phyloP scores from a whole-genome alignment of 2,113 vertebrate species.

The Astur gentilis region DNA sequence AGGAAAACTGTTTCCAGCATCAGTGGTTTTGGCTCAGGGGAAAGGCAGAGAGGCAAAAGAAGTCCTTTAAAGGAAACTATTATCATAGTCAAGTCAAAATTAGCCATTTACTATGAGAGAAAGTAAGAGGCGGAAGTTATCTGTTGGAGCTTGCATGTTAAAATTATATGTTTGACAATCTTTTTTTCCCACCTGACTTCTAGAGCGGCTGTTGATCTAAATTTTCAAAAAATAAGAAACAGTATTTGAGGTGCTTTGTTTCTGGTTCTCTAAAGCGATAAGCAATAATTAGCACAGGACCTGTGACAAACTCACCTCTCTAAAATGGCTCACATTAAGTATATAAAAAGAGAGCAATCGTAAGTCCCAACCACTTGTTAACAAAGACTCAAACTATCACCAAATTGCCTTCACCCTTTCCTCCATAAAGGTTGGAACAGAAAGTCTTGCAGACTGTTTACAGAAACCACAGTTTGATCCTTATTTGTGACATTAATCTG shows the following conservation, averaged over 20 bases:
- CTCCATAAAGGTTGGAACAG: neutral
- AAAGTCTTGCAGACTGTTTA: neutral
- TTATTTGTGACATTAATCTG: neutral
- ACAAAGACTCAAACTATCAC: neutral
- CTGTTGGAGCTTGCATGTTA: neutral
- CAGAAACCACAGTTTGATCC: neutral
- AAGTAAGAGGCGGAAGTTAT: neutral
- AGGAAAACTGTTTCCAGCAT: neutral
- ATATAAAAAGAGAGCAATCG: neutral
- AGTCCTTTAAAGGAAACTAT: constrained; percentile 27
- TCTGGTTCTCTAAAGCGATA: neutral
- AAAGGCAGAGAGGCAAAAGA: neutral
- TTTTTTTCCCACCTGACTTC: neutral
- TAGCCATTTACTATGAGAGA: neutral
- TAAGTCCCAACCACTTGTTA: neutral
- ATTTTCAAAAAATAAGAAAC: neutral
- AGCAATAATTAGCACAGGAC: neutral
- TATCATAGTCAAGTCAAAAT: neutral
- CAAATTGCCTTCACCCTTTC: neutral
- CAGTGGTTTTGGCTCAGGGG: neutral
- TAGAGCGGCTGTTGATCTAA: neutral
- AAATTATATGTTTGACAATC: neutral
- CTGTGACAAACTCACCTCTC: neutral
- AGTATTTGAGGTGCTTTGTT: neutral
- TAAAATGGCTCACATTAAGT: neutral